A percentile compares a stretch with the other conserved stretches of the same genome.
phyloP scores from a whole-genome alignment of 2,797 vertebrate species.

The Scyliorhinus canicula region DNA sequence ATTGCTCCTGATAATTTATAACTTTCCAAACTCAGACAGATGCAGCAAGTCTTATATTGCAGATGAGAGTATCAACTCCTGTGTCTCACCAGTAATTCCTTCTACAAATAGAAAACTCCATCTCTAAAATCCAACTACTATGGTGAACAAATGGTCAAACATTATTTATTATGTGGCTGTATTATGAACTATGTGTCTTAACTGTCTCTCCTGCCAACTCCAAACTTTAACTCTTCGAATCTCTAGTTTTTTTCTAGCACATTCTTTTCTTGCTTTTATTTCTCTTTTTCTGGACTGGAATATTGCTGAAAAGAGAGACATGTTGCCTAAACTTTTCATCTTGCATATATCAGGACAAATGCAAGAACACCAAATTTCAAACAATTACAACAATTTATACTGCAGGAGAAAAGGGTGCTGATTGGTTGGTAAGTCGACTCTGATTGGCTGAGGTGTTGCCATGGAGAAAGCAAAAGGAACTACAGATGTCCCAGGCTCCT shows the following conservation, averaged over 20 bases:
- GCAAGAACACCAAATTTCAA: too few species aligned
- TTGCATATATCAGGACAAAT: too few species aligned
- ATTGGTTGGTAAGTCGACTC: too few species aligned
- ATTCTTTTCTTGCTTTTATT: background rate
- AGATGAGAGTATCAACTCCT: background rate
- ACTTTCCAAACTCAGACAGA: background rate
- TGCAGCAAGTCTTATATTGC: background rate
- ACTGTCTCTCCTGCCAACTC: background rate
- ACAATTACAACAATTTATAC: too few species aligned
- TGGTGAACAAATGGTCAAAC: background rate
- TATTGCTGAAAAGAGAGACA: too few species aligned
- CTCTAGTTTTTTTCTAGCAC: background rate
- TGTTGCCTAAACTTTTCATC: too few species aligned
- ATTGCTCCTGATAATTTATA: background rate
- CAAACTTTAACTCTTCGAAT: background rate
- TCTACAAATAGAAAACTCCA: background rate
- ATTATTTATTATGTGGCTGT: background rate
- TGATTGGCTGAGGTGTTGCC: too few species aligned
- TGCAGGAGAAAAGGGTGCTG: too few species aligned
- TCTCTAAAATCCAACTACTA: background rate
- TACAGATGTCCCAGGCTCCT: too few species aligned
- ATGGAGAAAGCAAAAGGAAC: too few species aligned
- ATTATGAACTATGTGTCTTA: background rate
- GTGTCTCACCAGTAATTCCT: background rate
- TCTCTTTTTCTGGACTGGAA: background rate